phyloP scores from a whole-genome alignment of 2,888 invertebrate genomes.

The Pseudoips prasinana region DNA sequence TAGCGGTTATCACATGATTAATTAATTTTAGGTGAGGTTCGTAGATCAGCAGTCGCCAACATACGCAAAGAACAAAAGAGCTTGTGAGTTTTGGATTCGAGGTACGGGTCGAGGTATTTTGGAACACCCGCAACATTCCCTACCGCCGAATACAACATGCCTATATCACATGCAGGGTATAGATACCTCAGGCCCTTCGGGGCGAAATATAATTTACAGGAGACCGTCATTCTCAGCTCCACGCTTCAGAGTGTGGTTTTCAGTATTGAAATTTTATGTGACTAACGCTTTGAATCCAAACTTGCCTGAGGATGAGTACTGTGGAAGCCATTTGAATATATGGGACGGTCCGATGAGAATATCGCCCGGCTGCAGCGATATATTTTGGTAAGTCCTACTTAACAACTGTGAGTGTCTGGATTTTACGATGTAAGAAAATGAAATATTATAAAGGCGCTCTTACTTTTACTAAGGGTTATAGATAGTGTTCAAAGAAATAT shows the following conservation, averaged over 20 bases:
- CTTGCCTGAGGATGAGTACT: constrained; percentile 87
- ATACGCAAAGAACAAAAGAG: constrained; percentile 91
- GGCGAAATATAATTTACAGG: constrained; percentile 79
- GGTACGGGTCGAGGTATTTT: constrained; percentile 90
- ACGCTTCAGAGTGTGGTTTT: constrained; percentile 92
- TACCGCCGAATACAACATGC: constrained; percentile 94
- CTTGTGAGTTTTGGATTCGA: constrained; percentile 93
- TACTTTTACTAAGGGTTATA: too few relatives aligned
- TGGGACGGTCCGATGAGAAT: constrained; percentile 93
- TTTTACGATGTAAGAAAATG: constrained; percentile 15
- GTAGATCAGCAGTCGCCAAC: constrained; percentile 92
- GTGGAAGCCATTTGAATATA: constrained; percentile 91
- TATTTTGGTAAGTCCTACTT: constrained; percentile 85
- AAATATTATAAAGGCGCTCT: constrained; percentile 4
- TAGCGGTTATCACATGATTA: constrained; percentile 43
- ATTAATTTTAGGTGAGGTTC: constrained; percentile 87
- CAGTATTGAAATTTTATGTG: constrained; percentile 92
- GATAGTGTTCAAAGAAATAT: too few relatives aligned
- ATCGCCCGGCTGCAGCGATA: constrained; percentile 89
- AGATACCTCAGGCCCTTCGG: constrained; percentile 82
- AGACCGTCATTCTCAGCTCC: constrained; percentile 83
- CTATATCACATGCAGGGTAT: constrained; percentile 90
- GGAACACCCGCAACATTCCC: constrained; percentile 91
- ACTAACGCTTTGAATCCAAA: constrained; percentile 84
- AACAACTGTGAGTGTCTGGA: constrained; percentile 1